These are phyloP conservation scores for Heliconius hortense DNA, from an alignment of 2,888 invertebrate species.

Conservation along the genomic window DNA sequence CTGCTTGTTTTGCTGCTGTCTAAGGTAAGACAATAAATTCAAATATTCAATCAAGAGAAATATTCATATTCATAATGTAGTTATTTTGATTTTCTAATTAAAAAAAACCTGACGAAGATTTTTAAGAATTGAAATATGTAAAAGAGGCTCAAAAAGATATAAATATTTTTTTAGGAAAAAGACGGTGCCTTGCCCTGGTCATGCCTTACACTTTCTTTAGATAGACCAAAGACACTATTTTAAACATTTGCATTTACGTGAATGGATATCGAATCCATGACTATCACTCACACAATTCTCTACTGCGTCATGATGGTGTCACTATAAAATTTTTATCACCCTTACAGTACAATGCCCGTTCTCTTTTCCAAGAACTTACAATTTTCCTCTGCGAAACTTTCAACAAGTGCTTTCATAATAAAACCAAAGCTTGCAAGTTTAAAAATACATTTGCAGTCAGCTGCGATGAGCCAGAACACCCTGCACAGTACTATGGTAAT, in stretches of 20 bases:
- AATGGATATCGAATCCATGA: background rate
- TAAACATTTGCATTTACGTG: background rate
- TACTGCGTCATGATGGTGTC: background rate
- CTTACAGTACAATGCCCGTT: background rate
- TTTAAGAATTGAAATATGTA: no score
- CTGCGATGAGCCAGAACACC: conserved; percentile 16
- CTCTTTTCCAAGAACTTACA: background rate
- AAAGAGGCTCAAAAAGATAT: no score
- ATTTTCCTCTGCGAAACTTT: background rate
- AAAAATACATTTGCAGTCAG: conserved; percentile 23
- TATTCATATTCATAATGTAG: no score
- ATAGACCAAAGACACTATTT: no score
- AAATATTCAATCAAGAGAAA: no score
- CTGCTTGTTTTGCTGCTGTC: no score
- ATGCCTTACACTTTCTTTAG: no score
- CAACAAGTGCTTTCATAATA: conserved; percentile 15
- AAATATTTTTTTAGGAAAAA: no score
- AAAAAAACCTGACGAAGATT: no score
- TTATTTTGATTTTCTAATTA: no score
- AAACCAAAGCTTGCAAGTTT: conserved; percentile 9
- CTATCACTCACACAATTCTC: background rate
- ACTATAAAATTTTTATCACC: background rate
- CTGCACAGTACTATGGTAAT: conserved; percentile 12
- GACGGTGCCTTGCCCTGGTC: no score
- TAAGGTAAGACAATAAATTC: no score